Base-by-base conservation (phyloP, 30 jellyfish, hydroid and myxozoan species). In the Calvadosia cruxmelitensis region DNA sequence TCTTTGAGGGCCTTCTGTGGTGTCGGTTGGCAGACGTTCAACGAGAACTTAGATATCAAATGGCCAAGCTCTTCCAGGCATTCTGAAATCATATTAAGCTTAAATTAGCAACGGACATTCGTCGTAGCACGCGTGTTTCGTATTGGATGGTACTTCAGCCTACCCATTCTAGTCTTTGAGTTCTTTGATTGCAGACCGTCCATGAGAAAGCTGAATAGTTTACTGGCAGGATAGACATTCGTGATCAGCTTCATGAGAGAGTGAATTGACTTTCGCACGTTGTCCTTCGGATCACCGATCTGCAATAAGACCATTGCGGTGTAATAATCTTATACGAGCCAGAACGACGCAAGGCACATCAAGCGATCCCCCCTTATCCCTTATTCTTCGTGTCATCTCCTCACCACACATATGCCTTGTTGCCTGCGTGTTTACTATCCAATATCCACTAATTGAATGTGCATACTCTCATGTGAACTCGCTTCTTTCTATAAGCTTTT, bases 261-360 rank as follows among this genome's bases (percentile, higher is more conserved):
- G 71, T 74, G 96, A 28, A 86, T 93, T 23, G 96, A 86, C 33
- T 80, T 86, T 23, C 96, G 82, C 24, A 86, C 94, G 62, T 79
- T 86, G 78, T 86, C 96, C 61, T 73, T 86, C 3, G 94, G 96
- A 53, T 86, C 96, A 5, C 96, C 96, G 53, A 86, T 75, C 96
- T 86, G 57, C n/a, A n/a, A n/a, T n/a, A n/a, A n/a, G n/a, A n/a
- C n/a, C n/a, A n/a, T n/a, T n/a, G n/a, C n/a, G n/a, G n/a, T n/a
- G n/a, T n/a, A n/a, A n/a, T n/a, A n/a, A n/a, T n/a, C n/a, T n/a
- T n/a, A n/a, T n/a, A n/a, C n/a, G n/a, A n/a, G n/a, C n/a, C n/a
- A n/a, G n/a, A n/a, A n/a, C n/a, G n/a, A n/a, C n/a, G n/a, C n/a
- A n/a, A n/a, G n/a, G n/a, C n/a, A n/a, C n/a, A n/a, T n/a, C n/a